phyloP scores from a whole-genome alignment of 2,797 vertebrate species.

The Naso thynnoides region DNA sequence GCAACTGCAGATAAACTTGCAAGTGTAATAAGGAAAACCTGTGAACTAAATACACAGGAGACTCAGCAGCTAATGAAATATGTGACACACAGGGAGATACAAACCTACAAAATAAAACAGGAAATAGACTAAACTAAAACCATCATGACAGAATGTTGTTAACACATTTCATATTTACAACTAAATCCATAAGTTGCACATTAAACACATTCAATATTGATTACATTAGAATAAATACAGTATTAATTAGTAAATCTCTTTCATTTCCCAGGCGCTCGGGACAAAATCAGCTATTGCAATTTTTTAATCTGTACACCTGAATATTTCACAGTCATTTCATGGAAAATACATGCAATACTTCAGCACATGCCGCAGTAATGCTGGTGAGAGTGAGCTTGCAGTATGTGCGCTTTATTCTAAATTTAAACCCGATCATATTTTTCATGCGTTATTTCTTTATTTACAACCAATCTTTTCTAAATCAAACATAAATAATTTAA shows the following conservation, averaged over 20 bases:
- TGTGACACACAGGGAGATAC: no score
- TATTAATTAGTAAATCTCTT: not conserved
- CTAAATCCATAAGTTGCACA: not conserved
- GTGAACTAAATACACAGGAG: no score
- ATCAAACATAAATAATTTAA: not conserved
- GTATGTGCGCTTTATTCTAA: not conserved
- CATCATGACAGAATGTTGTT: no score
- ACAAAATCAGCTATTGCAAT: not conserved
- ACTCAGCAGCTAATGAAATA: no score
- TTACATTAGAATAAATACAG: not conserved
- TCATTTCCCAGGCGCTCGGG: not conserved
- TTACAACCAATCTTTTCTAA: not conserved
- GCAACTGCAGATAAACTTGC: no score
- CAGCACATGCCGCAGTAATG: not conserved
- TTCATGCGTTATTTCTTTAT: not conserved
- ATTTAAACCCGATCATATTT: no score
- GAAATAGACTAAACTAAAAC: no score
- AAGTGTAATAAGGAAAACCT: no score
- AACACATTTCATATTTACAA: not conserved
- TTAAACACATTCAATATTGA: not conserved
- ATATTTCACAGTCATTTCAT: not conserved
- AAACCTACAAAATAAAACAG: no score
- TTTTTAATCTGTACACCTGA: not conserved
- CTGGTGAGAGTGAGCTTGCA: not conserved
- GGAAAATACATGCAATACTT: not conserved